Conservation (phyloP, 2,113 vertebrate genomes). For the Trogon surrucura region DNA sequence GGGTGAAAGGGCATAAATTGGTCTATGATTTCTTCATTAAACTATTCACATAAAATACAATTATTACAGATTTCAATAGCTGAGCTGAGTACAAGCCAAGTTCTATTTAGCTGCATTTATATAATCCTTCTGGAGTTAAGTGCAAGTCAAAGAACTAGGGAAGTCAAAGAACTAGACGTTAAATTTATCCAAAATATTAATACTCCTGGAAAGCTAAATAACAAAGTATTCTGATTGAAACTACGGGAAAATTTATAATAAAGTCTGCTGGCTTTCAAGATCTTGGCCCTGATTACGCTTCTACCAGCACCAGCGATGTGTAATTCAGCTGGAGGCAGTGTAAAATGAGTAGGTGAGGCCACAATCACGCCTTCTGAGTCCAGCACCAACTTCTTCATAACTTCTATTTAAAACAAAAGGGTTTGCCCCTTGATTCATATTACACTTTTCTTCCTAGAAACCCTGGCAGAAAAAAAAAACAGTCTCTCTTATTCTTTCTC, state of each 20-base stretch:
- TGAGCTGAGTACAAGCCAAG: neutral
- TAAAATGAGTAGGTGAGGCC: neutral
- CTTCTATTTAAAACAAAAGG: neutral
- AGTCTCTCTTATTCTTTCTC: neutral
- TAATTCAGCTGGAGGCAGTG: neutral
- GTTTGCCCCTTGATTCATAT: neutral
- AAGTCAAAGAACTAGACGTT: neutral
- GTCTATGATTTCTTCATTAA: neutral
- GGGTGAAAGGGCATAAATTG: neutral
- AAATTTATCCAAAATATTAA: neutral
- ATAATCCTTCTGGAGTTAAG: neutral
- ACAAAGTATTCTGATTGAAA: neutral
- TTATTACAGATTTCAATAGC: neutral
- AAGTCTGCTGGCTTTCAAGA: neutral
- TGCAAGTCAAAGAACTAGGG: neutral
- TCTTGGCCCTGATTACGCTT: neutral
- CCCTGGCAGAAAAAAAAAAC: neutral
- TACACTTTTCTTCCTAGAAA: neutral
- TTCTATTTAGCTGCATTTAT: neutral
- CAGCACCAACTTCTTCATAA: neutral
- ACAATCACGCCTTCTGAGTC: neutral
- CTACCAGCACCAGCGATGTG: neutral
- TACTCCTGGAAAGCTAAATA: neutral
- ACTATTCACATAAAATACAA: neutral
- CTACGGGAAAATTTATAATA: neutral